phyloP scores from a whole-genome alignment of 2,113 vertebrate species.

The Ictalurus furcatus region DNA sequence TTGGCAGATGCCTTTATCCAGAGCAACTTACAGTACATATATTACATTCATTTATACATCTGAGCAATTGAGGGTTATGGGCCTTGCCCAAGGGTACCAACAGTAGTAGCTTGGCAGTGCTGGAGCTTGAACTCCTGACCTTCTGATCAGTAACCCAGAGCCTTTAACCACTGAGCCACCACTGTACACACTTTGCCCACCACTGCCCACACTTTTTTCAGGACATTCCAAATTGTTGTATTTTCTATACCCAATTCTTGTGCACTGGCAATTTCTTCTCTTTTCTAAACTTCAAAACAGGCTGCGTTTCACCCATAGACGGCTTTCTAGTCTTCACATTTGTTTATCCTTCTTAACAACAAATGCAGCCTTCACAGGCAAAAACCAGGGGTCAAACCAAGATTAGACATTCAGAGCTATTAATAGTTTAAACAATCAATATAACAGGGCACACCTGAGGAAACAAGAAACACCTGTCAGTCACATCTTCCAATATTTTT shows the following conservation, averaged over 20 bases:
- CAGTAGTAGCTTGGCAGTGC: no score
- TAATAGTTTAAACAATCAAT: not conserved
- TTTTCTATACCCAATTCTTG: not conserved
- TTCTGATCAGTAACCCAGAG: no score
- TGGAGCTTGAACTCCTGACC: no score
- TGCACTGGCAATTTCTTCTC: not conserved
- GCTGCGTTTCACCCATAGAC: not conserved
- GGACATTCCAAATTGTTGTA: not conserved
- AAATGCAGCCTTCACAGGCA: not conserved
- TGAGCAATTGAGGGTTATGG: no score
- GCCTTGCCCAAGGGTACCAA: no score
- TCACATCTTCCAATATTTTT: not conserved
- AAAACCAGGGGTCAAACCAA: not conserved
- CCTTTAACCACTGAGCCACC: no score
- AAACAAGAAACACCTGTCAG: not conserved
- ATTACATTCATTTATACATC: no score
- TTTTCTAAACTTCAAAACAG: not conserved
- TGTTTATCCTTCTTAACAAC: not conserved
- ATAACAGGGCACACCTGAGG: not conserved
- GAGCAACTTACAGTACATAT: no score
- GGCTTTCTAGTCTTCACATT: not conserved
- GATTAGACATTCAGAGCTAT: not conserved
- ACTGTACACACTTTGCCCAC: no score
- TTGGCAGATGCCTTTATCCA: no score
- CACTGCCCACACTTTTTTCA: not conserved